Evolutionary conservation across 1,140 invertebrate genomes (phyloP).

Genomic region (Halictus rubicundus): DNA sequence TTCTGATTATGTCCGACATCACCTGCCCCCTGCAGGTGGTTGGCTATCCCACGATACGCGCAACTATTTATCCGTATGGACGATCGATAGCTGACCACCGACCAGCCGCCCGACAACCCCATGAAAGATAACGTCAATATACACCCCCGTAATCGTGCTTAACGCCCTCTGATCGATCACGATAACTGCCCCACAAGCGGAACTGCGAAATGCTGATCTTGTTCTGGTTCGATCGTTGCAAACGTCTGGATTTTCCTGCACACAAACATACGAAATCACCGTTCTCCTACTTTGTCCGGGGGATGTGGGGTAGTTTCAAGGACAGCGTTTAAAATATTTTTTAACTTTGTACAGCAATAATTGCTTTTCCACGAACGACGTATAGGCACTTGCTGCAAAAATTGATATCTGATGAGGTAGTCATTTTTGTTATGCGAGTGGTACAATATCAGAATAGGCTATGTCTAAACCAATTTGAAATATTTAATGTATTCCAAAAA

Average conservation of each 20-base stretch:
- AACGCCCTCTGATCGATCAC: conserved; percentile 18
- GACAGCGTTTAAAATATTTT: too few relatives aligned
- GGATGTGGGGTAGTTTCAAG: not conserved
- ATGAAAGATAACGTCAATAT: conserved; percentile 32
- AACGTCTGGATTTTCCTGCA: not conserved
- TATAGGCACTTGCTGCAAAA: too few relatives aligned
- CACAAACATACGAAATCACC: not conserved
- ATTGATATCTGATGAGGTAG: too few relatives aligned
- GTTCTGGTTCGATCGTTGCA: not conserved
- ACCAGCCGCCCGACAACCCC: conserved; percentile 44
- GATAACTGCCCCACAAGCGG: conserved; percentile 8
- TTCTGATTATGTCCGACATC: conserved; percentile 71
- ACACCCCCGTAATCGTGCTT: conserved; percentile 42
- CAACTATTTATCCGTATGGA: conserved; percentile 68
- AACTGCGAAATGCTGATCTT: not conserved
- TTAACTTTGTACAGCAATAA: too few relatives aligned
- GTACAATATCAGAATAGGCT: too few relatives aligned
- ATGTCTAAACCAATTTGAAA: too few relatives aligned
- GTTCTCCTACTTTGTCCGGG: too few relatives aligned
- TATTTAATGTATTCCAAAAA: too few relatives aligned
- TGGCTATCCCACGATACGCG: conserved; percentile 58
- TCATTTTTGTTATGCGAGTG: too few relatives aligned
- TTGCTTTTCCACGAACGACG: too few relatives aligned
- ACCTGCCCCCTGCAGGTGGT: conserved; percentile 78
- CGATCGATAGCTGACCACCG: conserved; percentile 58